Conservation (phyloP, 2,888 invertebrate genomes). For the Harpalus rufipes region DNA sequence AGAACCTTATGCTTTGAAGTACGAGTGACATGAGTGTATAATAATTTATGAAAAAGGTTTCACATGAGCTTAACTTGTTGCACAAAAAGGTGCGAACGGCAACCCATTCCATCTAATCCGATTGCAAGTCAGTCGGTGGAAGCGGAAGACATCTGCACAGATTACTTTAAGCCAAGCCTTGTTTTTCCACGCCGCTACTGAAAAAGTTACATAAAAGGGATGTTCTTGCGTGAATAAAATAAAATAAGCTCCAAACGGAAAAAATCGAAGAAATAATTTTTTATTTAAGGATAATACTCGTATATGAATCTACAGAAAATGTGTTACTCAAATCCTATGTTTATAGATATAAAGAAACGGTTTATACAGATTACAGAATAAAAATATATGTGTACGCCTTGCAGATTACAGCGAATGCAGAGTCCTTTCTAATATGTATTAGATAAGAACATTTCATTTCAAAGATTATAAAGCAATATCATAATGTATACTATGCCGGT, state of each 20-base stretch:
- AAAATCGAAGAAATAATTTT: not conserved
- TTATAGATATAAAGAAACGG: not conserved
- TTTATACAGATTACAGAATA: not conserved
- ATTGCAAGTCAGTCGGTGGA: constrained; percentile 14
- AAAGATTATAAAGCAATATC: too few relatives aligned
- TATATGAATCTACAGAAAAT: not conserved
- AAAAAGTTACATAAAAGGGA: constrained; percentile 16
- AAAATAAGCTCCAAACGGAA: not conserved
- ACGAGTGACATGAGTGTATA: not conserved
- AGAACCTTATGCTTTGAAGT: not conserved
- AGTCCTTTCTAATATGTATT: not conserved
- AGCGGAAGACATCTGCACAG: constrained; percentile 20
- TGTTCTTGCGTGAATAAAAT: constrained; percentile 16
- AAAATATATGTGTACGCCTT: not conserved
- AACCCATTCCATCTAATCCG: constrained; percentile 15
- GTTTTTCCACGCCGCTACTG: not conserved
- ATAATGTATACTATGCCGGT: too few relatives aligned
- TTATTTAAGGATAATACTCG: not conserved
- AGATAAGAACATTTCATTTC: too few relatives aligned
- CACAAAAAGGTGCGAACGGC: constrained; percentile 26
- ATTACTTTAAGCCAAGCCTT: constrained; percentile 16
- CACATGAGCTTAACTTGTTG: constrained; percentile 30
- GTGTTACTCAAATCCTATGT: not conserved
- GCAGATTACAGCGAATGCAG: not conserved
- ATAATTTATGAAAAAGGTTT: constrained; percentile 47